Percentiles rank a stretch among this genome's conserved stretches.
Conservation (phyloP, 2,113 vertebrate genomes). For the Strigops habroptila region DNA sequence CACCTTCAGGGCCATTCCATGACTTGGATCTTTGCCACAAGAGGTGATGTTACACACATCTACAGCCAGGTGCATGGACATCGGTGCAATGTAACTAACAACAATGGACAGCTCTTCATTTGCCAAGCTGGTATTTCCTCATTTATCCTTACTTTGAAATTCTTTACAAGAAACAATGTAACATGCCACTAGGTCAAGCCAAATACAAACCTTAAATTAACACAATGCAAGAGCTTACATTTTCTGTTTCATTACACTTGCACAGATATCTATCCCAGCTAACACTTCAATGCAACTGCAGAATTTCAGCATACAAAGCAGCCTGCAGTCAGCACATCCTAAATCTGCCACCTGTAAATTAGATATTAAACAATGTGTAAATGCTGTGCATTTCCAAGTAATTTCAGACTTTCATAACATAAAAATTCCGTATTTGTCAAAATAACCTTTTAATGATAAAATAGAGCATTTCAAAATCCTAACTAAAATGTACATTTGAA, state of each 20-base stretch:
- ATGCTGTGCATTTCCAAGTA: background rate
- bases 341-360: conserved; percentile 86
- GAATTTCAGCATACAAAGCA: conserved; percentile 85
- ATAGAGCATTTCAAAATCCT: background rate
- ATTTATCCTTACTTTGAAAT: background rate
- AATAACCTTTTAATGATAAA: background rate
- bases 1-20: background rate
- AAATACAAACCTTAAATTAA: background rate
- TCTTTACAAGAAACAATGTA: background rate
- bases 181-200: background rate
- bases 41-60: background rate
- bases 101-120: background rate
- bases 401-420: background rate
- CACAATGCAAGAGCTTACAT: conserved; percentile 70
- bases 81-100: background rate
- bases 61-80: background rate
- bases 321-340: conserved; percentile 83
- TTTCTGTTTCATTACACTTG: conserved; percentile 68
- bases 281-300: conserved; percentile 81
- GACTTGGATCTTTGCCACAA: background rate
- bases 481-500: background rate
- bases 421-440: background rate
- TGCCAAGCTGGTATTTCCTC: background rate
- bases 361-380: background rate
- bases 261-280: conserved; percentile 85